Conservation (phyloP, 2,888 invertebrate species). For the Hyposoter dolosus region DNA sequence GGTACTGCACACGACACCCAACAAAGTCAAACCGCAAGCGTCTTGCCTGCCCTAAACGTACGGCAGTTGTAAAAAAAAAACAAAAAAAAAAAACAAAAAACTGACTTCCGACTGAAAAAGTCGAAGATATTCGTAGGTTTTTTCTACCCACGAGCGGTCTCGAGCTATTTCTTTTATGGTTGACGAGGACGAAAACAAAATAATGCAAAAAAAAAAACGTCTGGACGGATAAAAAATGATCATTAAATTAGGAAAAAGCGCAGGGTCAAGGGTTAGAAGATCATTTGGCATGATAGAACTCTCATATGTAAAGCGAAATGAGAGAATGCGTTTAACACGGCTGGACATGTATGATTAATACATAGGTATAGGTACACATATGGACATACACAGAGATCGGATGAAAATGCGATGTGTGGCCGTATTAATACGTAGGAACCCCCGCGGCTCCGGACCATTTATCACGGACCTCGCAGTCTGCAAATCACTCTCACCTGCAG, state of each 20-base stretch:
- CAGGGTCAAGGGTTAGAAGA: background rate
- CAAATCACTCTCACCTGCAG: constrained; percentile 73
- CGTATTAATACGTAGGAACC: constrained; percentile 69
- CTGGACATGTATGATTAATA: background rate
- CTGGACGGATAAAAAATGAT: no score
- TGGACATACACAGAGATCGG: constrained; percentile 33
- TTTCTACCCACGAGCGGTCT: no score
- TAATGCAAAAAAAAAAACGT: no score
- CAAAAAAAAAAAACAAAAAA: background rate
- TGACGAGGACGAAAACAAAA: no score
- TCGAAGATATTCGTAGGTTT: no score
- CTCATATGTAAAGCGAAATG: constrained; percentile 1
- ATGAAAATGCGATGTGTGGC: constrained; percentile 68
- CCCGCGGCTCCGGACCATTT: constrained; percentile 69
- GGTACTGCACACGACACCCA: background rate
- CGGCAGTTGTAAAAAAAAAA: background rate
- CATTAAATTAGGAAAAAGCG: background rate
- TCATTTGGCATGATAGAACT: background rate
- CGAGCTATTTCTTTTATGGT: no score
- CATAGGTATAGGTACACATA: constrained; percentile 6
- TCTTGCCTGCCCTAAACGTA: background rate
- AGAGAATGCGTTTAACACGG: background rate
- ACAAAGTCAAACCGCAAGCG: background rate
- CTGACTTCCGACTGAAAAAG: background rate
- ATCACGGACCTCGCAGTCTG: constrained; percentile 71